These are phyloP conservation scores for Pandemis cinnamomeana DNA, from an alignment of 2,888 invertebrate species.

Conservation along the genomic window DNA sequence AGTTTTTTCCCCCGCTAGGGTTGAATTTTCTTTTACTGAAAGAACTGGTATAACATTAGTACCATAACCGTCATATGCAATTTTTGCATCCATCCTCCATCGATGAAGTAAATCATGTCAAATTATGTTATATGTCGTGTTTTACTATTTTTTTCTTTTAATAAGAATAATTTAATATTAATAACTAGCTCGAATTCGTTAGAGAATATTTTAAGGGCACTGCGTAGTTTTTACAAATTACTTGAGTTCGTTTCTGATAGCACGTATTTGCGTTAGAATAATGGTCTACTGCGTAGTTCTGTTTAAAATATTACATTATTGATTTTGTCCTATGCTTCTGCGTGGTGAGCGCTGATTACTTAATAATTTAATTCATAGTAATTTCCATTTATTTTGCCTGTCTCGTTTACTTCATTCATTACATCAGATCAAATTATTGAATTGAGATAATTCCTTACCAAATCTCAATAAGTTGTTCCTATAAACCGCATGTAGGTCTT, in stretches of 20 bases:
- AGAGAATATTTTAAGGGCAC: constrained; percentile 10
- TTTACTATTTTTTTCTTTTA: no score
- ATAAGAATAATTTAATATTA: no score
- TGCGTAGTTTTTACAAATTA: constrained; percentile 35
- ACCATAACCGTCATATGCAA: no score
- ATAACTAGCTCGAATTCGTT: background rate
- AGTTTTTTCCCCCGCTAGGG: background rate
- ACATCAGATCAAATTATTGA: background rate
- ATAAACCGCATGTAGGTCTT: background rate
- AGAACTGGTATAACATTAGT: no score
- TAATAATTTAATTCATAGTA: background rate
- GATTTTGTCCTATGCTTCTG: constrained; percentile 43
- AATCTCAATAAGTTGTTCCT: no score
- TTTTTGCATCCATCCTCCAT: no score
- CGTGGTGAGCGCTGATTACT: background rate
- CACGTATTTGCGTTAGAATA: constrained; percentile 50
- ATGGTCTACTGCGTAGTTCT: constrained; percentile 64
- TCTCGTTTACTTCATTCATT: background rate
- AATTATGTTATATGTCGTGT: no score
- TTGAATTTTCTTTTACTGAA: background rate
- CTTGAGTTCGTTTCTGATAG: constrained; percentile 27
- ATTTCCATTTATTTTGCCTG: background rate
- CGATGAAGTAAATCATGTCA: no score
- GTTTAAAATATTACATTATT: constrained; percentile 55
- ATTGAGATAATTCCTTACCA: background rate